Evolutionary conservation across 37 sponge, comb jelly and placozoan species (phyloP), one percentile per base, ranked within the genome.

Genomic region (Mnemiopsis leidyi): DNA sequence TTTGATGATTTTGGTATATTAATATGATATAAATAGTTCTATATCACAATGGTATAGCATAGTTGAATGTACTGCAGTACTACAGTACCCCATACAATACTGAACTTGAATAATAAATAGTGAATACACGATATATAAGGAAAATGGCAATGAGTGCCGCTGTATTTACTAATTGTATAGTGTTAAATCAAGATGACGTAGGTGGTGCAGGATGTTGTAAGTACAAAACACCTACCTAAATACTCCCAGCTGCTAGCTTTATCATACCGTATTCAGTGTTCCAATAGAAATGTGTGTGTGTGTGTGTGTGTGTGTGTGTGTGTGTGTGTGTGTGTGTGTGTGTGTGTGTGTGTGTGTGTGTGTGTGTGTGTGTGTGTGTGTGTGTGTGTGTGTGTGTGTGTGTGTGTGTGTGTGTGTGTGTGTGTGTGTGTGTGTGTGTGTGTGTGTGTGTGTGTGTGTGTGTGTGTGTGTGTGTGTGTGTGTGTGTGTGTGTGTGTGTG

Each of bases 301-400:
- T 18, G 75, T 71, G 30, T 71, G 75, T 71, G 75, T 18, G 75
- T 71, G 75, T 71, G 75, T 71, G 75, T 18, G 75, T 71, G 75
- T 71, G 75, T 71, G 75, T 71, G 75, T 71, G 75, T 71, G 7
- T 71, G 75, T 71, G 75, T 71, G 75, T 71, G 75, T 29, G 30
- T 71, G 75, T 71, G 75, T 71, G 94, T 73, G 92, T 71, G 92
- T 73, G 94, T 94, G 94, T 94, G 92, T 90, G 94, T 92, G 94
- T 73, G 92, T 71, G 92, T 73, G 94, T 94, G 94, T 94, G 94
- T 73, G 92, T 71, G 77, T 73, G 94, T 94, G 94, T 94, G 94
- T 90, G 94, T 92, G 92, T 94, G 92, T 75, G 92, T 94, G 94
- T 92, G 94, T 92, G 94, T 92, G 92, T 92, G 94, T 75, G 94